These are phyloP conservation scores for Micropterix aruncella DNA, from an alignment of 2,888 invertebrate species.

Conservation along the genomic window DNA sequence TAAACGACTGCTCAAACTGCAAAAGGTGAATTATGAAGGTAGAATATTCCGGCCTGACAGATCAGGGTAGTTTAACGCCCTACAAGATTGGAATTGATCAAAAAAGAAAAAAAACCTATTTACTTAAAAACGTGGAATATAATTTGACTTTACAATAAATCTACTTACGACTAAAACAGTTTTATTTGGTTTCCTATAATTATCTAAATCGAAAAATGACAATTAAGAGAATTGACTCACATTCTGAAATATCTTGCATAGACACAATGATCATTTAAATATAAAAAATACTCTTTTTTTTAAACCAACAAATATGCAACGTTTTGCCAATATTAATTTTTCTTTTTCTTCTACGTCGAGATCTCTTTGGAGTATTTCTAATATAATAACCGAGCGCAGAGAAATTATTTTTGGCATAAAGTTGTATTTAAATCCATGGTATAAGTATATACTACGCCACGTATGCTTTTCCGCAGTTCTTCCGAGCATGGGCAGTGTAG, in stretches of 20 bases:
- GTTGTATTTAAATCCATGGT: no score
- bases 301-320: no score
- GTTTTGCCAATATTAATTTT: no score
- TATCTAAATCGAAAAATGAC: neutral
- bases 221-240: neutral
- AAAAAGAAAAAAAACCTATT: neutral
- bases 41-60: neutral
- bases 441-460: no score
- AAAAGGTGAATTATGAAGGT: neutral
- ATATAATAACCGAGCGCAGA: no score
- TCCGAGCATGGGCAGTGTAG: no score
- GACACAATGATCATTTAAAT: neutral
- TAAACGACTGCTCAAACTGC: neutral
- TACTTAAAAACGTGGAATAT: neutral
- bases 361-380: no score
- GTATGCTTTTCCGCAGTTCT: no score
- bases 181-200: neutral
- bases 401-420: no score
- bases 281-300: neutral
- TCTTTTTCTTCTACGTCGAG: no score
- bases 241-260: neutral
- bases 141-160: neutral
- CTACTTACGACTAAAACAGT: neutral
- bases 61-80: neutral
- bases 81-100: neutral